Conservation (phyloP, 2,888 invertebrate species). For the Hirtodrosophila alboralis region DNA sequence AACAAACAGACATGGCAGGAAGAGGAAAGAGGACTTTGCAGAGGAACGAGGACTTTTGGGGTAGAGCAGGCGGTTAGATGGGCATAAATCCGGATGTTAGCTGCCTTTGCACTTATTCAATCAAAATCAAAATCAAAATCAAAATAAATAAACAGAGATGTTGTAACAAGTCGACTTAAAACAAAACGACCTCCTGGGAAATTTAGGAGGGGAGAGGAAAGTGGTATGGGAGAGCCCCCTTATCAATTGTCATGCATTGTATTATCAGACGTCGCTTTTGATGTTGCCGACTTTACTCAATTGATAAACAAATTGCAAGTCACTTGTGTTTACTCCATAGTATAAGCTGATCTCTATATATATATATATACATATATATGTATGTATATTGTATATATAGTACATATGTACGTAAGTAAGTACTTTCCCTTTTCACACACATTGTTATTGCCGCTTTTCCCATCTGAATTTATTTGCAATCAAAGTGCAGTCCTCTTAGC, state of each 20-base stretch:
- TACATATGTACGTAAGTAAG: background rate
- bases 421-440: conserved; percentile 6
- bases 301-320: conserved; percentile 50
- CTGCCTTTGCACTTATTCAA: conserved; percentile 73
- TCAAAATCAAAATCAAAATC: conserved; percentile 65
- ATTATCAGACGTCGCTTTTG: conserved; percentile 38
- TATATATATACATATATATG: conserved; percentile 1
- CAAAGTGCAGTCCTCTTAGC: conserved; percentile 39
- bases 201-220: background rate
- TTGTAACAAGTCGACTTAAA: conserved; percentile 30
- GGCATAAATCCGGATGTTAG: conserved; percentile 16
- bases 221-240: background rate
- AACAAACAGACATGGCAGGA: conserved; percentile 26
- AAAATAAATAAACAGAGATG: conserved; percentile 67
- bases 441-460: conserved; percentile 21
- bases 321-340: conserved; percentile 21
- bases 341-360: too few species aligned
- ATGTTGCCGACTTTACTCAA: conserved; percentile 34
- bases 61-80: background rate
- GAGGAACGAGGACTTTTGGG: background rate
- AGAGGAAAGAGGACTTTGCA: background rate
- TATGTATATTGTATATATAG: background rate
- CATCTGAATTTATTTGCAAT: conserved; percentile 56
- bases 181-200: conserved; percentile 24
- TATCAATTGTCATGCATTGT: conserved; percentile 33